phyloP scores from a whole-genome alignment of 1,140 invertebrate genomes.

The Drosophila athabasca region DNA sequence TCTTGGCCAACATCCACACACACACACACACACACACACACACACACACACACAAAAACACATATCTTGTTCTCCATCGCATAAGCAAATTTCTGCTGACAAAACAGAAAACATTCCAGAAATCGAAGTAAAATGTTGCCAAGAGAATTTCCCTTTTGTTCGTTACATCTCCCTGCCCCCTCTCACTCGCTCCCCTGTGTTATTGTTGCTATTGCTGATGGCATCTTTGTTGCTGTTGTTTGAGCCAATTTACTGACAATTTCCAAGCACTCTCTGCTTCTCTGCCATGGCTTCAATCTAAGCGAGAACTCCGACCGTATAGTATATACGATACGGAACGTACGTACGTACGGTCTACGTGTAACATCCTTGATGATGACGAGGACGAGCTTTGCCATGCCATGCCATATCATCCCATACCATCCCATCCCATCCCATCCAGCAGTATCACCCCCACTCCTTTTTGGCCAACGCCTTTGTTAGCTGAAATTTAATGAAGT shows the following conservation, averaged over 20 bases:
- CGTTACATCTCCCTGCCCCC: conserved; percentile 1
- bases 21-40: conserved; percentile 31
- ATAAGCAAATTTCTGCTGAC: conserved; percentile 79
- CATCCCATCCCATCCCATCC: conserved; percentile 4
- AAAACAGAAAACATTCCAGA: conserved; percentile 71
- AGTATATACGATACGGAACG: conserved; percentile 17
- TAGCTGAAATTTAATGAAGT: conserved; percentile 83
- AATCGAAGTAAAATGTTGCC: conserved; percentile 79
- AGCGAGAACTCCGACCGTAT: conserved; percentile 42
- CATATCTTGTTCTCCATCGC: conserved; percentile 24
- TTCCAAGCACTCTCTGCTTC: conserved; percentile 56
- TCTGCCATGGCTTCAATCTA: conserved; percentile 56
- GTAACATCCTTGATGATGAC: conserved; percentile 60
- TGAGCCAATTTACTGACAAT: conserved; percentile 81
- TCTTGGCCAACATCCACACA: conserved; percentile 42
- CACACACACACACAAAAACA: conserved; percentile 25
- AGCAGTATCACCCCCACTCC: conserved; percentile 23
- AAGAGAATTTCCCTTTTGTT: conserved; percentile 61
- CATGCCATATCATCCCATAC: conserved; percentile 7
- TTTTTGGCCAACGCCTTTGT: conserved; percentile 70
- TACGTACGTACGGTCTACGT: conserved; percentile 24
- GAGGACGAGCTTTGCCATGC: conserved; percentile 35
- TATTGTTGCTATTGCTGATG: conserved; percentile 44
- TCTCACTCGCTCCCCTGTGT: background rate
- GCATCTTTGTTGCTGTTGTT: conserved; percentile 57